Base-by-base conservation (phyloP, 2,888 invertebrate genomes). In the Erebia ligea region DNA sequence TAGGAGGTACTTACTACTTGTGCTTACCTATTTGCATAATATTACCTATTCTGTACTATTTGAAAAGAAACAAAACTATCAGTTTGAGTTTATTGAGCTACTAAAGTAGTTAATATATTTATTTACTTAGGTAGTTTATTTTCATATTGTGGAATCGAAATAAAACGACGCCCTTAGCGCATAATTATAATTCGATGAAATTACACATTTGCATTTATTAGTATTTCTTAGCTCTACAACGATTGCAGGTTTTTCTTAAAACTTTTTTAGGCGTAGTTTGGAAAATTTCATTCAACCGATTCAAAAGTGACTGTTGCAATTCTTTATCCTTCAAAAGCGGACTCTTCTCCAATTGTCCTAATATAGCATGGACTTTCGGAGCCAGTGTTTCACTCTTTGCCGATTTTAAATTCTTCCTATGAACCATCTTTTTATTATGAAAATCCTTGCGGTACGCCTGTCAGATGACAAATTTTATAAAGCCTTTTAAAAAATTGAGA, bases 241-340 rank as follows among this genome's bases (percentile, higher is more conserved):
- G 59, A 10, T 59, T 17, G 42, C 59, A 59, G 17, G 10, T 59
- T 1, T 17, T n/a, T 15, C 15, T 34, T 25, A 58, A 13, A 25
- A 40, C 4, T 42, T 59, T 17, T 42, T 59, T 40, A 40, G 59
- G 17, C 40, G 82, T 79, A 1, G 82, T 79, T 9, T 83, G 83
- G 70, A 84, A 89, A 2, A 82, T 74, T 5, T 79, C 52, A 76
- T 85, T 84, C 77, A 89, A 75, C 73, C 85, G 81, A 13, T 76
- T 64, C 70, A 88, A 19, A 4, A 88, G 63, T 9, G 75, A 66
- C 63, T 81, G 17, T 59, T 42, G n/a, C 40, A 42, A 8, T 6
- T 59, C 34, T 71, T 86, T 82, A 69, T 82, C 77, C 72, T 80
- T 81, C 62, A 87, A 21, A 10, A 84, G 40, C 61, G 80, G 81